These are phyloP conservation scores for Agrotis puta DNA, from an alignment of 2,888 invertebrate species.

Conservation along the genomic window DNA sequence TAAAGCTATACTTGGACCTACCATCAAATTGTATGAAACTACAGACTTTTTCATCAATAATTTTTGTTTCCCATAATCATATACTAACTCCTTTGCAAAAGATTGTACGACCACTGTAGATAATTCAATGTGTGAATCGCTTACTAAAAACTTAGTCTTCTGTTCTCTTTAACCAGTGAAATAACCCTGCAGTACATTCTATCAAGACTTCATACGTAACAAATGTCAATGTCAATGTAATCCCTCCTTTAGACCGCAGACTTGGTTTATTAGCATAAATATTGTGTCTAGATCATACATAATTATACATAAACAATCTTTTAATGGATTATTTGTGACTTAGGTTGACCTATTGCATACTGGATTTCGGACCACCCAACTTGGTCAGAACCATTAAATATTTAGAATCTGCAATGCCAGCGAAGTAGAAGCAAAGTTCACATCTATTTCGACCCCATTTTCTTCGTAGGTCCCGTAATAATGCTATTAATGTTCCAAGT, in stretches of 20 bases:
- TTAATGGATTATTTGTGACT: constrained; percentile 41
- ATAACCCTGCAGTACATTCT: constrained; percentile 23
- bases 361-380: constrained; percentile 2
- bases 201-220: constrained; percentile 38
- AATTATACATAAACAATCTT: neutral
- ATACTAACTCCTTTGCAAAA: no score
- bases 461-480: constrained; percentile 28
- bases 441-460: constrained; percentile 26
- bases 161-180: neutral
- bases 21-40: no score
- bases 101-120: no score
- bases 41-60: no score
- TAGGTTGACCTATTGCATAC: constrained; percentile 46
- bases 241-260: neutral
- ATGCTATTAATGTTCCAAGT: constrained; percentile 56
- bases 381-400: constrained; percentile 48
- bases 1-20: no score
- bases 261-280: constrained; percentile 24
- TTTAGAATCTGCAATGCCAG: constrained; percentile 47
- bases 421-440: constrained; percentile 3
- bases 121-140: neutral
- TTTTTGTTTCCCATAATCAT: no score
- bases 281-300: neutral
- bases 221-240: constrained; percentile 44
- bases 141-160: constrained; percentile 8